Evolutionary conservation across 2,797 vertebrate genomes (phyloP).

Genomic region (Molossus alvarezi): DNA sequence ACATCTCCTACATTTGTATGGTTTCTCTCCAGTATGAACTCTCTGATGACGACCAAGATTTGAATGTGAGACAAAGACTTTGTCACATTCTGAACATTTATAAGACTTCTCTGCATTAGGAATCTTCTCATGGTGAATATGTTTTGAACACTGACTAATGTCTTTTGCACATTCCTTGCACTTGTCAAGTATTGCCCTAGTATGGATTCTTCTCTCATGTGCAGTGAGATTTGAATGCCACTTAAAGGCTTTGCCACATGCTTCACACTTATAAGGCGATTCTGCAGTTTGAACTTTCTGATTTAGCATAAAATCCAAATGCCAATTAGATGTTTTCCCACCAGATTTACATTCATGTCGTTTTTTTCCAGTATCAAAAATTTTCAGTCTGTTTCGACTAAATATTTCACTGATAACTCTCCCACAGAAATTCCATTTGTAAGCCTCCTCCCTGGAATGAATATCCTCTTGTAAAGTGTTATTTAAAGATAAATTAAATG

Average conservation of each 20-base stretch:
- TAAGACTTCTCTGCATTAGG: background rate
- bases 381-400: background rate
- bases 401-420: background rate
- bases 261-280: background rate
- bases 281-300: background rate
- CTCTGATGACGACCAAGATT: no score
- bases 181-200: background rate
- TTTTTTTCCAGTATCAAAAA: background rate
- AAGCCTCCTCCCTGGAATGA: background rate
- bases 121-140: background rate
- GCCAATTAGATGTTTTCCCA: background rate
- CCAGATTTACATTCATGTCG: background rate
- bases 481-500: background rate
- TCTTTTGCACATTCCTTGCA: background rate
- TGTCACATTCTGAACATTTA: background rate
- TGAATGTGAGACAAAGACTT: background rate
- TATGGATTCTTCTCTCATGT: background rate
- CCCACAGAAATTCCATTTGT: background rate
- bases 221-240: background rate
- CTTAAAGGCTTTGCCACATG: background rate
- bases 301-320: background rate
- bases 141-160: background rate
- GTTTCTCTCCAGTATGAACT: no score
- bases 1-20: no score
- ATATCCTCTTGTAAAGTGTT: background rate